Evolutionary conservation across 2,888 invertebrate species (phyloP).

Genomic region (Melanostoma mellinum): DNA sequence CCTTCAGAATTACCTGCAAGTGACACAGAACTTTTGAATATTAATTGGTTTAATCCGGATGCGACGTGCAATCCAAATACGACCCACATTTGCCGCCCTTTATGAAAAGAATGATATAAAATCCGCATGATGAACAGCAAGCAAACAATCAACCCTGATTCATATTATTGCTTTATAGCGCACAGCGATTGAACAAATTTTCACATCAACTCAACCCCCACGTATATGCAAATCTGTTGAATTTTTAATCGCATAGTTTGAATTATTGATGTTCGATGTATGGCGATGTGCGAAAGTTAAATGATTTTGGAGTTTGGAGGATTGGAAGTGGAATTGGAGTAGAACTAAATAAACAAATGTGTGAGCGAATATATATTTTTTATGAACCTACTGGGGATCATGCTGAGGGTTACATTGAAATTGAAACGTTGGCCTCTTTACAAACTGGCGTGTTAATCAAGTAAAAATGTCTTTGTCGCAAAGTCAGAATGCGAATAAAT

Average conservation of each 20-base stretch:
- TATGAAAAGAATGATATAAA: conserved; percentile 33
- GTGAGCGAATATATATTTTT: conserved; percentile 15
- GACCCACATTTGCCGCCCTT: neutral
- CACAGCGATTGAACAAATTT: conserved; percentile 54
- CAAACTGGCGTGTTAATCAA: conserved; percentile 47
- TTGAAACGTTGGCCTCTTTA: conserved; percentile 31
- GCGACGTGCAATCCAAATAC: conserved; percentile 27
- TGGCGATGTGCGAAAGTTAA: conserved; percentile 56
- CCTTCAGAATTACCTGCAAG: conserved; percentile 5
- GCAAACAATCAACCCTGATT: conserved; percentile 52
- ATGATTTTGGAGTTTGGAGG: conserved; percentile 44
- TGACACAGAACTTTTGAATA: conserved; percentile 65
- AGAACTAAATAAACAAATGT: conserved; percentile 21
- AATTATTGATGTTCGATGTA: conserved; percentile 73
- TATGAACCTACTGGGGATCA: conserved; percentile 30
- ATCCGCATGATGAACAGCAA: conserved; percentile 57
- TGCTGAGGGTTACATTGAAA: conserved; percentile 26
- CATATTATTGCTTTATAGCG: neutral
- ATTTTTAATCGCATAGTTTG: conserved; percentile 75
- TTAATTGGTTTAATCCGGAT: conserved; percentile 49
- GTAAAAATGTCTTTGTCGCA: conserved; percentile 27
- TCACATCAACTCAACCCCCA: conserved; percentile 18
- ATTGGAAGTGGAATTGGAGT: conserved; percentile 14
- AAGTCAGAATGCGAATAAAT: neutral
- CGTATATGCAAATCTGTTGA: conserved; percentile 74